phyloP scores from a whole-genome alignment of 2,888 invertebrate genomes.

The Euzetes globulus region DNA sequence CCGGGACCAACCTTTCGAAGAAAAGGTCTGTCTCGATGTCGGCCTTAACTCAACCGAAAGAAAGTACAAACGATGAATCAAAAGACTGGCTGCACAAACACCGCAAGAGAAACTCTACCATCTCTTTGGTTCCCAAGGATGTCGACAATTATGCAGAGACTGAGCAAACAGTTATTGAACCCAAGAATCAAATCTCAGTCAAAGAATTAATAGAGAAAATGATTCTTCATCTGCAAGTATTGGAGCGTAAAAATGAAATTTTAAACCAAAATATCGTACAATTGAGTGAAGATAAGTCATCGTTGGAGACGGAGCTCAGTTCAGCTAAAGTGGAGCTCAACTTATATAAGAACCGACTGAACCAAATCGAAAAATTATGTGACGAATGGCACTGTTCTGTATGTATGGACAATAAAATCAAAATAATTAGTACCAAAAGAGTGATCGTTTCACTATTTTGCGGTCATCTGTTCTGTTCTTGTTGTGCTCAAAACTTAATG shows the following conservation, averaged over 20 bases:
- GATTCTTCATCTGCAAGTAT: conserved; percentile 16
- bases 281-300: background rate
- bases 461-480: conserved; percentile 14
- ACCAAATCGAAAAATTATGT: background rate
- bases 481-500: background rate
- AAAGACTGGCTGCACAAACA: too few relatives aligned
- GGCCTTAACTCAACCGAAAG: background rate
- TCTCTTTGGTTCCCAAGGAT: background rate
- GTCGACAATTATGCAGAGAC: background rate
- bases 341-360: conserved; percentile 8
- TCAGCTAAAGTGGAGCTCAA: conserved; percentile 20
- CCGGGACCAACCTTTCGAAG: background rate
- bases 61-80: background rate
- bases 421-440: background rate
- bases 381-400: conserved; percentile 13
- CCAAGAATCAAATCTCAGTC: background rate
- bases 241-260: conserved; percentile 12
- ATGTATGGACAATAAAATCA: conserved; percentile 11
- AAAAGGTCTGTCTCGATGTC: background rate
- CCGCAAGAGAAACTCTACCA: background rate
- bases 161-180: background rate
- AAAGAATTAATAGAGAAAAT: conserved; percentile 14
- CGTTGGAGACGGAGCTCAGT: background rate
- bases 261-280: background rate
- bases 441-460: background rate